Evolutionary conservation across 2,113 vertebrate species (phyloP), one percentile per base, ranked within the genome.

Genomic region (chimpanzee (Pan troglodytes)): DNA sequence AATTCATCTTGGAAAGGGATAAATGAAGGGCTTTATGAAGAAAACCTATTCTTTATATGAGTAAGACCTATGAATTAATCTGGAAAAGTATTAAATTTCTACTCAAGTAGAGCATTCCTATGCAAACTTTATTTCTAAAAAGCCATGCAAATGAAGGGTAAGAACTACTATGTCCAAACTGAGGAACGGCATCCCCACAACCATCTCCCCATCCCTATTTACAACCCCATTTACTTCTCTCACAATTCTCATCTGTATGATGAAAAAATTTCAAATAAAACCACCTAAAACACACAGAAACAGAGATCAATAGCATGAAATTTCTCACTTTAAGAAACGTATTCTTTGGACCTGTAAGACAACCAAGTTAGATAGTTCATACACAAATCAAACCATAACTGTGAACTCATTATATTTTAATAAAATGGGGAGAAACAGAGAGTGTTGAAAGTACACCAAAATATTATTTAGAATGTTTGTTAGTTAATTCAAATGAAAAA

Each of bases 101-200:
- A 40, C 14, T 35, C 70, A 78, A 82, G 8, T 61, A 67, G 5
- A 5, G 4, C 50, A 82, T 61, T 70, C 40, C 83, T 11, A 92
- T 64, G 32, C 30, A 88, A 97, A 94, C 14, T 95, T 94, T 89
- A 68, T 43, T 83, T 91, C 80, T 23, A 70, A 83, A 94, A 94
- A 45, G n/a, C 35, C 30, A 59, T 3, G 67, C 23, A 81, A 94
- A 72, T 4, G 6, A 75, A 92, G 35, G 25, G 3, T 73, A 83
- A 86, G 9, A 50, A 81, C 3, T 30, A 22, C 48, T 78, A 61
- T 23, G 18, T 2, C 35, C 73, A 85, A 0, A 43, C 72, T 78
- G 61, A 79, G 73, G 18, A 72, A 76, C 6, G 25, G 4, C 6
- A 48, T 18, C 18, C 40, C n/a, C 45, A 61, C 13, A 93, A 67